Evolutionary conservation across 1,140 invertebrate genomes (phyloP), one percentile per base, ranked within the genome.

Genomic region (Hylaeus anthracinus): DNA sequence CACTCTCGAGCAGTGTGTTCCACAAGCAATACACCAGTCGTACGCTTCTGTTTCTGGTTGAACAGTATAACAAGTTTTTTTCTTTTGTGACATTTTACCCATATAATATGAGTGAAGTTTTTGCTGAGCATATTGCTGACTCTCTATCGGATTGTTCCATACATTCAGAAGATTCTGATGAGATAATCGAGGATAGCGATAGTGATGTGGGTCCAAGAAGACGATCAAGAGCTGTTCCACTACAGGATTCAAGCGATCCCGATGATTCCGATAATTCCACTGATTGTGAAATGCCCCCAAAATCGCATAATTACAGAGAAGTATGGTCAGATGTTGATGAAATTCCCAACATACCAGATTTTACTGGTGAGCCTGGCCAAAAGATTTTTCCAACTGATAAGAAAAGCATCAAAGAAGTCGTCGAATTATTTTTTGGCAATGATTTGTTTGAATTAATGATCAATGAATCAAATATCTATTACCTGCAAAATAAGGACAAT

Each of bases 401-500:
- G 64, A 58, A 79, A 71, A 71, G 76, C 76, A 51, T 79, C 56
- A 71, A 72, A 72, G 77, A 79, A 72, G 45, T 79, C 56, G 76
- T 79, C 48, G 76, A 79, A 79, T 60, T 79, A 41, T 79, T 72
- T 79, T 72, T 79, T 79, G 69, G 67, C 51, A 71, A 79, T 79
- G 66, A 71, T 79, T 71, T 79, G 39, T 72, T 79, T 79, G 37
- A 79, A 51, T 72, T 79, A 48, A 78, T 78, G 75, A 8, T 79
- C 1, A 79, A 79, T 71, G 58, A 78, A 78, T 78, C 67, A 14
- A 79, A 79, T 48, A 79, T 56, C 60, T 79, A 79, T 64, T 79
- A 71, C 26, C 67, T 71, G 14, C 66, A 79, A 65, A 79, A 79
- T 71, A 71, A 79, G 48, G 76, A 71, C 58, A 79, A 79, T 14